Evolutionary conservation across 1,140 invertebrate genomes (phyloP), one percentile per base, ranked within the genome.

Genomic region (Drosophila seguyi): DNA sequence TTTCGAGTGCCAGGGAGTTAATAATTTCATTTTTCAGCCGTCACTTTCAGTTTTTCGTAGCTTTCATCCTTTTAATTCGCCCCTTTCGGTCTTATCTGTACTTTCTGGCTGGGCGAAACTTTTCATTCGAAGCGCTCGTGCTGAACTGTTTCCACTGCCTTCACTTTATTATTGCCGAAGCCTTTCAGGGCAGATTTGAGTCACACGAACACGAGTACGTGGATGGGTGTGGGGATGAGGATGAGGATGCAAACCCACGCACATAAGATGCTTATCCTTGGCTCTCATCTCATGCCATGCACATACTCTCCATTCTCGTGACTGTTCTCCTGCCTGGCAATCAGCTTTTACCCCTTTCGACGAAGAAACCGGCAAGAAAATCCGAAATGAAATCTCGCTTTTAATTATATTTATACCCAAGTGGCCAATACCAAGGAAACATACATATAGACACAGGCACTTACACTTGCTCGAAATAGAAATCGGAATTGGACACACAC

Each of bases 321-420:
- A 8, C 47, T 18, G 25, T 31, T 44, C 56, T 52, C 44, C 38
- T 65, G 65, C 31, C 48, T 48, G 42, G 77, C 73, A 78, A 85
- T 78, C 78, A 78, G 63, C 60, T 81, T 78, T 85, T 55, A 87
- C 75, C 69, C 81, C 62, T 86, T 81, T 50, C 42, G 47, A 29
- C 27, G 61, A 41, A 63, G 25, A 47, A 53, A 31, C 47, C 58
- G 25, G 18, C 60, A 62, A 77, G 42, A 52, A 81, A 81, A 86
- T 81, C 78, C 68, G 58, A 75, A 59, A 61, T 53, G 58, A 86
- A 86, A 87, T 79, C 75, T 75, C 61, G 66, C 75, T 79, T 86
- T 86, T 86, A 86, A 86, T 87, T 87, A 86, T 86, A 87, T 87
- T 86, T 82, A 86, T 79, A 53, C 82, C 79, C 82, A 87, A 79